Conservation (phyloP, 2,888 invertebrate genomes). For the Trichogramma dendrolimi region DNA sequence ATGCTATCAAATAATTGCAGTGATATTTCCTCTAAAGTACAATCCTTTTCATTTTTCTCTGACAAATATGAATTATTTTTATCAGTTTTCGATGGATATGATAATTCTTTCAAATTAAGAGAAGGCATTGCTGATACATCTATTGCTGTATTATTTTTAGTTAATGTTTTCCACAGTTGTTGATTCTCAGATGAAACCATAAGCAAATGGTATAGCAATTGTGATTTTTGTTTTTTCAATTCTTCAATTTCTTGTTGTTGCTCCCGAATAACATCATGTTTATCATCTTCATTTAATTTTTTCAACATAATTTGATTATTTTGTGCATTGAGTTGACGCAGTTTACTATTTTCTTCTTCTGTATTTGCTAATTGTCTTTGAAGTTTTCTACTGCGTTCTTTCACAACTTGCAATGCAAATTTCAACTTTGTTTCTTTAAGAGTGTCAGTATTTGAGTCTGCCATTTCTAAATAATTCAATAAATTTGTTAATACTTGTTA, state of each 20-base stretch:
- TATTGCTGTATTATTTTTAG: slow-evolving; percentile 51
- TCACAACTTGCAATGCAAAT: slow-evolving; percentile 75
- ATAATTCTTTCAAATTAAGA: slow-evolving; percentile 37
- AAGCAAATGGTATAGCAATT: slow-evolving; percentile 70
- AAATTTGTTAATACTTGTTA: too few relatives aligned
- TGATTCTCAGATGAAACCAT: slow-evolving; percentile 81
- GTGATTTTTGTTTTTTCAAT: slow-evolving; percentile 70
- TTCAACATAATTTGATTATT: slow-evolving; percentile 29
- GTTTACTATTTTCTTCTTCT: slow-evolving; percentile 72
- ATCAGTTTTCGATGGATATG: slow-evolving; percentile 30
- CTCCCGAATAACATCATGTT: slow-evolving; percentile 30
- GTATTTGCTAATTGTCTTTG: slow-evolving; percentile 67
- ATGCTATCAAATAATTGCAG: slow-evolving; percentile 67
- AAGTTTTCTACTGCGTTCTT: slow-evolving; percentile 73
- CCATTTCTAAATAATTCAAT: too few relatives aligned
- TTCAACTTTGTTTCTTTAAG: slow-evolving; percentile 50
- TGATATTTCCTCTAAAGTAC: slow-evolving; percentile 75
- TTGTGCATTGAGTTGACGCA: slow-evolving; percentile 53
- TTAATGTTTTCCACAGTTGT: slow-evolving; percentile 72
- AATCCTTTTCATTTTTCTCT: slow-evolving; percentile 39
- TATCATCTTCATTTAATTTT: slow-evolving; percentile 27
- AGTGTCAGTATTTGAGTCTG: too few relatives aligned
- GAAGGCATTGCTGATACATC: slow-evolving; percentile 39
- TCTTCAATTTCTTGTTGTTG: slow-evolving; percentile 63
- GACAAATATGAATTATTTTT: slow-evolving; percentile 29